Conservation (phyloP, 2,113 vertebrate species). For the Brachyhypopomus gauderio region DNA sequence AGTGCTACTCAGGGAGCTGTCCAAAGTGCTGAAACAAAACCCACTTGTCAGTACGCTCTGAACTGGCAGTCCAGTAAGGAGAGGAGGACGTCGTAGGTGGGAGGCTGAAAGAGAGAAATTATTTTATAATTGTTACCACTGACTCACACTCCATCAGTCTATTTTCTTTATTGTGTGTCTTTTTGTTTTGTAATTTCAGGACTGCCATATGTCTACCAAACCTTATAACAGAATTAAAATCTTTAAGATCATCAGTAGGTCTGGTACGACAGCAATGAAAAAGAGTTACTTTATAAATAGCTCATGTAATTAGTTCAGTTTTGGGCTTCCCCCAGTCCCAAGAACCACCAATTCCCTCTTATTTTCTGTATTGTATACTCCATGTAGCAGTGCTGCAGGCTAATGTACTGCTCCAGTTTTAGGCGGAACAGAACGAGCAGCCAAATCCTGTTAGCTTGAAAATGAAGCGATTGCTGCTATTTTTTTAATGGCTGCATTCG, state of each 20-base stretch:
- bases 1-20: background rate
- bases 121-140: background rate
- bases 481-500: background rate
- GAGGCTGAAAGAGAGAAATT: slow-evolving; percentile 12
- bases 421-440: slow-evolving; percentile 9
- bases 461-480: slow-evolving; percentile 6
- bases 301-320: background rate
- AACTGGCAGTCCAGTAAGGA: background rate
- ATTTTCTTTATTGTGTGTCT: background rate
- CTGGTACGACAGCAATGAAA: background rate
- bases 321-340: background rate
- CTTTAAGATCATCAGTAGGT: background rate
- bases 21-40: background rate
- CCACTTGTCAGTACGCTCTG: background rate
- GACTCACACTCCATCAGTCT: background rate
- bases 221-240: background rate
- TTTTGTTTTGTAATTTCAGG: background rate
- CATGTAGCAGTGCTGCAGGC: slow-evolving; percentile 14
- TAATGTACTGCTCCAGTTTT: slow-evolving; percentile 12
- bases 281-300: slow-evolving; percentile 9
- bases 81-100: background rate
- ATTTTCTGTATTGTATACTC: background rate
- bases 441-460: slow-evolving; percentile 23
- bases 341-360: background rate
- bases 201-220: background rate